Evolutionary conservation across 2,797 vertebrate species (phyloP).

Genomic region (Protonibea diacanthus): DNA sequence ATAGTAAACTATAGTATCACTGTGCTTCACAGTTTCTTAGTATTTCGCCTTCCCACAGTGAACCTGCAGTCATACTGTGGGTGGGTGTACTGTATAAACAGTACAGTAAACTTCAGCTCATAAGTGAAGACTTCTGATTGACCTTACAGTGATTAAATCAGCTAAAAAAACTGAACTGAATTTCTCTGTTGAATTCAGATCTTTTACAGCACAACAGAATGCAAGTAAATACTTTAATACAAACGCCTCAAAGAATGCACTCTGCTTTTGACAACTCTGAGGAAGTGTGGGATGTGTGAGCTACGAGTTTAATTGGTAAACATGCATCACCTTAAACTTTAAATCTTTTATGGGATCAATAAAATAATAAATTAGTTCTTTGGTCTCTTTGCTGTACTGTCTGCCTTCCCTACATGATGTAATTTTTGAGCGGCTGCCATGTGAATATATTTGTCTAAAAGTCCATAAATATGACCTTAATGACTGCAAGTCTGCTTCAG

Average conservation of each 20-base stretch:
- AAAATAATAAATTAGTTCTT: no score
- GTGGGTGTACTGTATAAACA: constrained; percentile 59
- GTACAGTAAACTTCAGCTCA: constrained; percentile 47
- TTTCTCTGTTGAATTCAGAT: constrained; percentile 27
- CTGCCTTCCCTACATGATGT: constrained; percentile 9
- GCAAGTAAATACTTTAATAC: constrained; percentile 9
- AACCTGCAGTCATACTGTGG: constrained; percentile 48
- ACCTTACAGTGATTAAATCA: constrained; percentile 68
- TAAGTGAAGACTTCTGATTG: constrained; percentile 56
- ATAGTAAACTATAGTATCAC: constrained; percentile 10
- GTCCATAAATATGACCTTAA: constrained; percentile 4
- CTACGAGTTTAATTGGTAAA: not conserved
- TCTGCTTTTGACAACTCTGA: no score
- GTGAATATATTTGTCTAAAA: constrained; percentile 1
- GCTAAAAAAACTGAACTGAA: constrained; percentile 26
- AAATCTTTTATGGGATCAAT: not conserved
- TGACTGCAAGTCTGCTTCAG: not conserved
- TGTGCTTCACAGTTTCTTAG: constrained; percentile 37
- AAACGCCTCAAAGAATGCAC: not conserved
- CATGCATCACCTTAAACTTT: not conserved
- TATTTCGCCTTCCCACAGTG: constrained; percentile 37
- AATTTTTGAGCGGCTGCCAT: not conserved
- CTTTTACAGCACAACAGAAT: constrained; percentile 11
- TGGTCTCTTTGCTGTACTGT: not conserved
- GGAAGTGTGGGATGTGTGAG: constrained; percentile 12